Conservation (phyloP, 2,888 invertebrate genomes). For the Bugulina stolonifera region DNA sequence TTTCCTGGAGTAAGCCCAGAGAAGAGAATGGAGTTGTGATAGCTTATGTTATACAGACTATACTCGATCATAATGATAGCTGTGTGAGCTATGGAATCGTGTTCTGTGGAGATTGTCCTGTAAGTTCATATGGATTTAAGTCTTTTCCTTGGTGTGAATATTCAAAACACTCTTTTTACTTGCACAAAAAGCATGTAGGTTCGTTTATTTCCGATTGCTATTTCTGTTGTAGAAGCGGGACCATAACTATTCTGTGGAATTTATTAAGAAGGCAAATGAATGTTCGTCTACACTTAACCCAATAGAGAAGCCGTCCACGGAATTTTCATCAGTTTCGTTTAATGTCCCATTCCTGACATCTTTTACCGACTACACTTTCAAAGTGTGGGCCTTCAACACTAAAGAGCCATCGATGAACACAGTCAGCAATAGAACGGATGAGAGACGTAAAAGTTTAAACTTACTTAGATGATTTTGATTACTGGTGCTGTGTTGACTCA, state of each 20-base stretch:
- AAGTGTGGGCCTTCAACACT: not conserved
- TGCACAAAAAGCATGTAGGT: too few species aligned
- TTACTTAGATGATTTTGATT: too few species aligned
- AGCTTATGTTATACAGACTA: not conserved
- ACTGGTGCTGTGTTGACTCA: too few species aligned
- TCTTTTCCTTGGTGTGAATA: too few species aligned
- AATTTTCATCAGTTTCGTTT: not conserved
- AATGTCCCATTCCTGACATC: not conserved
- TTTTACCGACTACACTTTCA: not conserved
- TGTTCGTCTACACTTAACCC: not conserved
- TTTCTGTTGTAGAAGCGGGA: not conserved
- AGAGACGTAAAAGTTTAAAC: not conserved
- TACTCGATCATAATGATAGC: not conserved
- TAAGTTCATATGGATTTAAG: too few species aligned
- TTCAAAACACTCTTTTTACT: too few species aligned
- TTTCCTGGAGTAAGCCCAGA: not conserved
- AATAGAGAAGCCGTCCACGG: not conserved
- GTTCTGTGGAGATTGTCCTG: not conserved
- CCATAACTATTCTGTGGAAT: not conserved
- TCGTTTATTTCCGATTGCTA: too few species aligned
- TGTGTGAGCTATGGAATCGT: not conserved
- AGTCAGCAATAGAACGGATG: not conserved
- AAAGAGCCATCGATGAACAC: not conserved
- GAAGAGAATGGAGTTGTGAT: not conserved
- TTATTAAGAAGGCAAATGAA: not conserved